Evolutionary conservation across 1,140 invertebrate species (phyloP).

Genomic region (Holcopasites calliopsidis): DNA sequence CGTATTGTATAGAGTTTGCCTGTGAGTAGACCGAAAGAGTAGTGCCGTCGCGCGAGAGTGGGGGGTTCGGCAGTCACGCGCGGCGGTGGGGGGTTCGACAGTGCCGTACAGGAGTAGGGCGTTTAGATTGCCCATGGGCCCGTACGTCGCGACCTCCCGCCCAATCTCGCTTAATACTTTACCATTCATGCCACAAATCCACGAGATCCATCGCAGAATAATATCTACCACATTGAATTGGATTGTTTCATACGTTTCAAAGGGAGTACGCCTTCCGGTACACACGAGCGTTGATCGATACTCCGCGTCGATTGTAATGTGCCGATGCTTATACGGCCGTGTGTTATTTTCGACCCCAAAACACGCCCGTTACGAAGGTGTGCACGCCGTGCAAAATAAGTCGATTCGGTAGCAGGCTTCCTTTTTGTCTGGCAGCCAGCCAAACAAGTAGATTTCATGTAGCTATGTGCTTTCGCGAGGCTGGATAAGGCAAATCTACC

Average conservation of each 20-base stretch:
- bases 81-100: too few species aligned
- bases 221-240: too few species aligned
- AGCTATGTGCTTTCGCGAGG: constrained; percentile 6
- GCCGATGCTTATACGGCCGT: constrained; percentile 52
- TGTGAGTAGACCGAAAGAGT: too few species aligned
- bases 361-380: constrained; percentile 43
- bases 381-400: constrained; percentile 42
- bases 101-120: too few species aligned
- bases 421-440: constrained; percentile 46
- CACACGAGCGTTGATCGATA: constrained; percentile 48
- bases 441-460: constrained; percentile 17
- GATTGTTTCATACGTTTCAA: neutral
- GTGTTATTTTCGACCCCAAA: constrained; percentile 57
- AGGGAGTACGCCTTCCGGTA: neutral
- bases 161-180: too few species aligned
- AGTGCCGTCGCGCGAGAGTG: too few species aligned
- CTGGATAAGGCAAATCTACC: constrained; percentile 37
- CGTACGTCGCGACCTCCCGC: too few species aligned
- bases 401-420: constrained; percentile 38
- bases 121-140: too few species aligned
- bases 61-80: too few species aligned
- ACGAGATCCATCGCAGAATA: neutral
- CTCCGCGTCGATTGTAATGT: constrained; percentile 54
- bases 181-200: too few species aligned
- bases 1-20: too few species aligned